A percentile compares a stretch with the other conserved stretches of the same genome.
Conservation (phyloP, 2,888 invertebrate genomes). For the Drosophila austrosaltans region DNA sequence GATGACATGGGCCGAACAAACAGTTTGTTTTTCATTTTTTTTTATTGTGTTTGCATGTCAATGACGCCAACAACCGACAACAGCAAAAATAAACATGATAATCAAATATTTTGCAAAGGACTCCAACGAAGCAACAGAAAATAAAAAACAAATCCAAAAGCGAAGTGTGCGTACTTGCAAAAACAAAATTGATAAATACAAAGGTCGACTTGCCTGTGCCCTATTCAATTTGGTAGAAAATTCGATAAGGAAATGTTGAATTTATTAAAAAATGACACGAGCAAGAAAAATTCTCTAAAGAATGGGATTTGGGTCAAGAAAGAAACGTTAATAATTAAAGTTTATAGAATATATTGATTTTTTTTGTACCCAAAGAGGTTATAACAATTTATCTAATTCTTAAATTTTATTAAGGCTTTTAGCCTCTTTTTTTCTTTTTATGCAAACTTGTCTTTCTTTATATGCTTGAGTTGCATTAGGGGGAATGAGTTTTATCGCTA, state of each 20-base stretch:
- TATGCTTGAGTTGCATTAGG: neutral
- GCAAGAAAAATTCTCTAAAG: neutral
- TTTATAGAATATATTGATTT: too few relatives aligned
- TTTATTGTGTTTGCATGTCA: conserved; percentile 45
- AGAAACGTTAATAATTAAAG: too few relatives aligned
- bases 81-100: conserved; percentile 16
- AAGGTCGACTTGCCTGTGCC: conserved; percentile 4
- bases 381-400: too few relatives aligned
- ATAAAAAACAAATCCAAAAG: neutral
- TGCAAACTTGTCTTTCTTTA: neutral
- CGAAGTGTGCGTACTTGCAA: neutral
- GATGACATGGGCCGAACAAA: conserved; percentile 46
- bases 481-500: neutral
- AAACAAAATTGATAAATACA: neutral
- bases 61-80: conserved; percentile 26
- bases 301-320: too few relatives aligned
- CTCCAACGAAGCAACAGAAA: neutral
- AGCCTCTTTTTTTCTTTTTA: neutral
- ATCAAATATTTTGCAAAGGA: conserved; percentile 12
- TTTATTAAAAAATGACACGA: neutral
- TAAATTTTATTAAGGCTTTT: too few relatives aligned
- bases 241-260: neutral
- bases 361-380: too few relatives aligned
- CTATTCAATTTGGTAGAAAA: conserved; percentile 7
- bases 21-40: neutral